phyloP scores from a whole-genome alignment of 2,888 invertebrate species.

The Orthosia incerta region DNA sequence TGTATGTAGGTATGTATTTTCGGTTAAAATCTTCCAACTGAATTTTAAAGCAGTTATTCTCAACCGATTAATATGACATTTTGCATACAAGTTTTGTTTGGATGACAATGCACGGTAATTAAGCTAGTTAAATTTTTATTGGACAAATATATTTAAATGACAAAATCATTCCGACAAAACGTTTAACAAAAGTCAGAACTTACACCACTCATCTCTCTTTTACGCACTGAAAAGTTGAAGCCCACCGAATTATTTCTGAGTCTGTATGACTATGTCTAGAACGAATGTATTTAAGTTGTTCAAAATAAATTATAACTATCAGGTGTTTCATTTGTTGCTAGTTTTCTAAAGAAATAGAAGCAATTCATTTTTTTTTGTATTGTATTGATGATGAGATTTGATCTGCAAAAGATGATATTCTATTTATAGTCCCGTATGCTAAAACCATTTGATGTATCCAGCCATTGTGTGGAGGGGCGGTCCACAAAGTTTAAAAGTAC shows the following conservation, averaged over 20 bases:
- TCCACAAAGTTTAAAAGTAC: slow-evolving; percentile 62
- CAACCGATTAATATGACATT: too few relatives aligned
- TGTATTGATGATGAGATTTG: slow-evolving; percentile 14
- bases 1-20: too few relatives aligned
- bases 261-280: too few relatives aligned
- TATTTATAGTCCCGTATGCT: slow-evolving; percentile 1
- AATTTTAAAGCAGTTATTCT: too few relatives aligned
- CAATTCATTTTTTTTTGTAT: neutral
- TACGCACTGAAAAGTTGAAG: slow-evolving; percentile 17
- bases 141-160: slow-evolving; percentile 40
- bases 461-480: slow-evolving; percentile 24
- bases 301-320: slow-evolving; percentile 16
- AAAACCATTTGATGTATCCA: neutral
- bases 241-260: slow-evolving; percentile 15
- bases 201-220: slow-evolving; percentile 1
- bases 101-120: too few relatives aligned
- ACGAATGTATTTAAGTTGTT: slow-evolving; percentile 11
- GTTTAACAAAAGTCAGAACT: slow-evolving; percentile 37
- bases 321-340: neutral
- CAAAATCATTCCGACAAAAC: slow-evolving; percentile 49
- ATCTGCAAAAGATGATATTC: neutral
- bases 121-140: too few relatives aligned
- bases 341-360: slow-evolving; percentile 4
- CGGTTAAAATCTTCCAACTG: too few relatives aligned
- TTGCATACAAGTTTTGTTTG: too few relatives aligned